Conservation (phyloP, 2,113 vertebrate species). For the Cygnus atratus region DNA sequence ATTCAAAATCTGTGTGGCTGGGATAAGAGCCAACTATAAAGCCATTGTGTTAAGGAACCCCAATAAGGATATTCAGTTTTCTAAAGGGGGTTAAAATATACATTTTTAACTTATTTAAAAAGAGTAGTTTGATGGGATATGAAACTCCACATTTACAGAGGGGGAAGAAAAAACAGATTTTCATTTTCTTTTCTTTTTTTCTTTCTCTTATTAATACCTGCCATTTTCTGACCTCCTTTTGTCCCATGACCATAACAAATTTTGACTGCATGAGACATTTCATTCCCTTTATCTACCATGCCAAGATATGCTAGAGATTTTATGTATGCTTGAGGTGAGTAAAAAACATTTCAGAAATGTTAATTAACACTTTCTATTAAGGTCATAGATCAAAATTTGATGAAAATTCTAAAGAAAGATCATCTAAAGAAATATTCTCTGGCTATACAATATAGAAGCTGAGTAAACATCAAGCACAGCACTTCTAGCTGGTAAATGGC, state of each 20-base stretch:
- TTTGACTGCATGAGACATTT: not conserved
- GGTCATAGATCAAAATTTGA: not conserved
- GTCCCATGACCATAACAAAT: fast-evolving
- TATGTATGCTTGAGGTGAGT: not conserved
- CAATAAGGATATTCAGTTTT: not conserved
- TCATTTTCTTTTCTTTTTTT: fast-evolving
- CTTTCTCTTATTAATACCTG: not conserved
- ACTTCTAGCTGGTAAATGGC: too few relatives aligned
- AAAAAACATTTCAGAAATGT: not conserved
- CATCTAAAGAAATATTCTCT: not conserved
- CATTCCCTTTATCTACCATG: not conserved
- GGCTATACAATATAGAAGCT: not conserved
- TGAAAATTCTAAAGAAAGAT: not conserved
- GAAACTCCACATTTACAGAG: not conserved
- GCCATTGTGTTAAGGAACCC: not conserved
- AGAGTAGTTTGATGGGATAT: not conserved
- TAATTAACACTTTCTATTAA: not conserved
- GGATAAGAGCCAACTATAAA: not conserved
- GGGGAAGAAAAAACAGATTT: not conserved
- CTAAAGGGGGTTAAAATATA: not conserved
- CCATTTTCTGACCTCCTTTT: not conserved
- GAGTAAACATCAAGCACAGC: not conserved
- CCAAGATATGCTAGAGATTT: not conserved
- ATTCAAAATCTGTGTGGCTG: not conserved
- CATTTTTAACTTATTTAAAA: not conserved